Percentiles rank a stretch among this genome's conserved stretches.
Evolutionary conservation across 2,113 vertebrate species (phyloP).

Genomic region (Centropus bengalensis): DNA sequence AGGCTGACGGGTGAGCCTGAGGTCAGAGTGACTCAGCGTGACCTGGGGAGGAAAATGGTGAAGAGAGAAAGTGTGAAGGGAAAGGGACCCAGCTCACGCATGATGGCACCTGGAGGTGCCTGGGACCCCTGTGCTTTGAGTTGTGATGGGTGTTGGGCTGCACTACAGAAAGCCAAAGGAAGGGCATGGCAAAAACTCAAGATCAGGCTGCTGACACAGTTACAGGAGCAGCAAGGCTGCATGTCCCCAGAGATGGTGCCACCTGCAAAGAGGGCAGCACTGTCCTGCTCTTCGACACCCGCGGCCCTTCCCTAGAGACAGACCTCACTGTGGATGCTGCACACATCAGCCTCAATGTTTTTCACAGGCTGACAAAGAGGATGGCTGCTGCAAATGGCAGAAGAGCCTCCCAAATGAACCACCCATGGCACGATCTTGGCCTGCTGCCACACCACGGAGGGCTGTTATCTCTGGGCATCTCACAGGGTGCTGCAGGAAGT

Average conservation of each 20-base stretch:
- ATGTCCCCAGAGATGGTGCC: not conserved
- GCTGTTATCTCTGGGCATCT: not conserved
- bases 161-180: not conserved
- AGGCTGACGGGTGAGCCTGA: not conserved
- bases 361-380: not conserved
- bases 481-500: not conserved
- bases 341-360: not conserved
- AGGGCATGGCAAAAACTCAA: not conserved
- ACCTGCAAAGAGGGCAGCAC: not conserved
- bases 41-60: not conserved
- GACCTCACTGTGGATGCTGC: not conserved
- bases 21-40: accelerated
- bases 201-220: not conserved
- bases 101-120: not conserved
- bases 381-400: not conserved
- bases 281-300: not conserved
- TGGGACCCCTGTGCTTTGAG: not conserved
- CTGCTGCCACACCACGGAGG: not conserved
- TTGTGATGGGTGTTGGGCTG: not conserved
- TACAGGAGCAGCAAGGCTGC: not conserved
- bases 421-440: not conserved
- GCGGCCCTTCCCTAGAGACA: accelerated
- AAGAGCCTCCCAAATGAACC: not conserved
- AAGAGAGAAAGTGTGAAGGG: not conserved
- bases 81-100: accelerated